These are phyloP conservation scores for Leptarthrus brevirostris DNA, from an alignment of 2,888 invertebrate species.

Conservation along the genomic window DNA sequence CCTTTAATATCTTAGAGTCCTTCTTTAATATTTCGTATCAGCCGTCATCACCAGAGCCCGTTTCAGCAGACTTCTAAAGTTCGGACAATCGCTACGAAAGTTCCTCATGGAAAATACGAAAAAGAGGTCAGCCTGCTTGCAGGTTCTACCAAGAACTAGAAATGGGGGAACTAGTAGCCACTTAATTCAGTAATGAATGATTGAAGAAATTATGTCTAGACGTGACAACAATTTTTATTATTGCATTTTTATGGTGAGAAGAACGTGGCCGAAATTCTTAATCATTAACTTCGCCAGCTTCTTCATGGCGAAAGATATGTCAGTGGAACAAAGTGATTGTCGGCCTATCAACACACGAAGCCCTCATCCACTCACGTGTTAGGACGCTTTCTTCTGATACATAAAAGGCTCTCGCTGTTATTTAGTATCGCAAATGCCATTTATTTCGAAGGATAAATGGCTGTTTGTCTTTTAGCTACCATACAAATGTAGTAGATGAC, in stretches of 20 bases:
- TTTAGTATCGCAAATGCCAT: conserved; percentile 38
- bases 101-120: neutral
- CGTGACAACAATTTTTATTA: conserved; percentile 65
- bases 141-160: neutral
- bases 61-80: neutral
- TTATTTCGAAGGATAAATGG: conserved; percentile 43
- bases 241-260: conserved; percentile 50
- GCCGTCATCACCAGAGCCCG: neutral
- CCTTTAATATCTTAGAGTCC: neutral
- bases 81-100: neutral
- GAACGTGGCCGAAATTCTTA: conserved; percentile 48
- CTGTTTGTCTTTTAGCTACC: conserved; percentile 44
- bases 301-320: neutral
- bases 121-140: neutral
- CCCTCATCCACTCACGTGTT: conserved; percentile 27
- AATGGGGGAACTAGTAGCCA: conserved; percentile 57
- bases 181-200: conserved; percentile 68
- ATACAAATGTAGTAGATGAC: conserved; percentile 27
- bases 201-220: conserved; percentile 68
- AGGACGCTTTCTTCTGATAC: conserved; percentile 31
- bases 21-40: neutral
- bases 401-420: conserved; percentile 37
- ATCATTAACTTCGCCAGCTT: neutral
- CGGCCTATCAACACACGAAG: conserved; percentile 21
- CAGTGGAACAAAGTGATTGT: neutral